Conservation (phyloP, 2,888 invertebrate species). For the Ophion slaviceki region DNA sequence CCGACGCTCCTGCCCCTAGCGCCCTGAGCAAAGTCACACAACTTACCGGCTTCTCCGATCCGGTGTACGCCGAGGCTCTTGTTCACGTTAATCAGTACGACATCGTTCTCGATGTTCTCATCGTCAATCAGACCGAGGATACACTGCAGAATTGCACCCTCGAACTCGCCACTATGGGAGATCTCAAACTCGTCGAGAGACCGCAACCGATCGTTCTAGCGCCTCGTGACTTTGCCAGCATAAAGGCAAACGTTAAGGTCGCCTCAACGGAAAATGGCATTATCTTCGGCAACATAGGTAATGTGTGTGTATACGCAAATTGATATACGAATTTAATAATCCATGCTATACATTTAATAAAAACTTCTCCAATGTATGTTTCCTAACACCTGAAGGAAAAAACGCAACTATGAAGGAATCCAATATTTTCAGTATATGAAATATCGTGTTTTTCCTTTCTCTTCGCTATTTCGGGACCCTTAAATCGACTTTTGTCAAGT, state of each 20-base stretch:
- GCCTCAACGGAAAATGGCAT: conserved; percentile 99
- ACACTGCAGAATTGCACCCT: conserved; percentile 99
- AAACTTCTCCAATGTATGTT: background rate
- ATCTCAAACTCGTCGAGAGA: conserved; percentile 98
- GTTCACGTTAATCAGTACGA: conserved; percentile 99
- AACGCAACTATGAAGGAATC: no score
- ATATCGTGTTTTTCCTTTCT: background rate
- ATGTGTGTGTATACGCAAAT: conserved; percentile 36
- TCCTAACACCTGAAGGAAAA: no score
- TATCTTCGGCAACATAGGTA: conserved; percentile 99
- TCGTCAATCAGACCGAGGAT: conserved; percentile 99
- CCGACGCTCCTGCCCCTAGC: conserved; percentile 85
- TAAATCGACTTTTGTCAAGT: background rate
- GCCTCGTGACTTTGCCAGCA: conserved; percentile 98
- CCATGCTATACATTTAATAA: background rate
- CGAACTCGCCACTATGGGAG: conserved; percentile 98
- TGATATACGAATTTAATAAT: background rate
- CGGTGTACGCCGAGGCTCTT: conserved; percentile 99
- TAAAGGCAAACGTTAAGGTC: conserved; percentile 99
- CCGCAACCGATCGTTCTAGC: conserved; percentile 98
- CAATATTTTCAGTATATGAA: no score
- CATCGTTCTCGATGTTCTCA: conserved; percentile 98
- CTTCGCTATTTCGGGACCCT: background rate
- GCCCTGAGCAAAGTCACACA: conserved; percentile 94
- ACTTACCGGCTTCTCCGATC: conserved; percentile 99